A percentile compares a stretch with the other conserved stretches of the same genome.
These are phyloP conservation scores for Aldabrachelys gigantea DNA, from an alignment of 2,113 vertebrate genomes.

Conservation along the genomic window DNA sequence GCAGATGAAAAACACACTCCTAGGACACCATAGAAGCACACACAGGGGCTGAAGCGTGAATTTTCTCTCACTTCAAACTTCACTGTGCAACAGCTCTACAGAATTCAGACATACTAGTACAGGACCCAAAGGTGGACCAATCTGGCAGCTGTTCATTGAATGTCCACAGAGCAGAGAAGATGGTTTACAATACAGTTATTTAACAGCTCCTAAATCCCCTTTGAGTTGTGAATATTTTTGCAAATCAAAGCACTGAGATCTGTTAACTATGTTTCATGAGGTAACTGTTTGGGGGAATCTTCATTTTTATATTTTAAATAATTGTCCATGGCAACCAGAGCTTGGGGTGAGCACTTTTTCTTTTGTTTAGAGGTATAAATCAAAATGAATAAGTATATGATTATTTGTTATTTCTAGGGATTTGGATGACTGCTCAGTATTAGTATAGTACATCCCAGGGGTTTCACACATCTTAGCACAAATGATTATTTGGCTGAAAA, in stretches of 20 bases:
- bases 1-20: neutral
- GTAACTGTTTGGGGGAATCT: neutral
- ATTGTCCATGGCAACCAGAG: neutral
- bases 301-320: neutral
- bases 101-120: neutral
- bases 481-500: neutral
- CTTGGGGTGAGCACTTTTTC: neutral
- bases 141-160: neutral
- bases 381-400: neutral
- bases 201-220: neutral
- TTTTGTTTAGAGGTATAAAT: neutral
- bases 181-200: neutral
- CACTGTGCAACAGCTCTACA: neutral
- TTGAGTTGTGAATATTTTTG: neutral
- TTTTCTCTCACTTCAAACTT: neutral
- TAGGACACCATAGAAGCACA: rapidly evolving
- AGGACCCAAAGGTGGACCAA: neutral
- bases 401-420: neutral
- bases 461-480: neutral
- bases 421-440: neutral
- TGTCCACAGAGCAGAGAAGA: neutral
- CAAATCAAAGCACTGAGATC: neutral
- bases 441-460: neutral
- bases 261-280: neutral
- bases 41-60: neutral